Conservation (phyloP, 2,888 invertebrate species). For the Actias luna region DNA sequence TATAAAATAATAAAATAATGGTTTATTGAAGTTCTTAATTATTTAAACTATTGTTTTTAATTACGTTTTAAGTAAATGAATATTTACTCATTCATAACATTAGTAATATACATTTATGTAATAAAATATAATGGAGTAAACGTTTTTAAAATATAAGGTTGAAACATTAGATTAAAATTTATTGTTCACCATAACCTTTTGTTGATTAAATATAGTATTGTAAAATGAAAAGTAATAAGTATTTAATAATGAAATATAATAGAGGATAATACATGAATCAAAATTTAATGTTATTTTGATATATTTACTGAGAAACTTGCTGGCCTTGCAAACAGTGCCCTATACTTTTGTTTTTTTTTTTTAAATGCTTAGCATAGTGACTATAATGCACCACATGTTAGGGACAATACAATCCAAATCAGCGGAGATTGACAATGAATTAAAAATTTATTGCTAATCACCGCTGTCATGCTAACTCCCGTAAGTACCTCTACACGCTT, state of each 20-base stretch:
- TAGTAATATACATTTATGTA: background rate
- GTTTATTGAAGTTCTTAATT: background rate
- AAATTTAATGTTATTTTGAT: background rate
- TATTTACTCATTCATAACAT: background rate
- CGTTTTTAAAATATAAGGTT: background rate
- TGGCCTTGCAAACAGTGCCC: no score
- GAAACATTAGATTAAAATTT: background rate
- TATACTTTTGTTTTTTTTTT: background rate
- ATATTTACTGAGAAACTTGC: background rate
- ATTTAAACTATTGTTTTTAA: background rate
- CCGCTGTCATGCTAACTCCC: no score
- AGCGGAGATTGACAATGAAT: no score
- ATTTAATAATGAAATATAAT: background rate
- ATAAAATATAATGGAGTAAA: background rate
- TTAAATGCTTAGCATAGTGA: no score
- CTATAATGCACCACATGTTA: no score
- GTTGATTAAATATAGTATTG: background rate
- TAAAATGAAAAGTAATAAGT: conserved; percentile 1
- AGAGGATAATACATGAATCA: no score
- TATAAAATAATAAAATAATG: no score
- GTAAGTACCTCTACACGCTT: no score
- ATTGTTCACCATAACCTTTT: background rate
- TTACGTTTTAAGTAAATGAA: background rate
- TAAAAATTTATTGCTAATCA: no score
- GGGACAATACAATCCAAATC: no score